A percentile compares a stretch with the other conserved stretches of the same genome.
Conservation (phyloP, 2,888 invertebrate genomes). For the Nymphalis polychloros region DNA sequence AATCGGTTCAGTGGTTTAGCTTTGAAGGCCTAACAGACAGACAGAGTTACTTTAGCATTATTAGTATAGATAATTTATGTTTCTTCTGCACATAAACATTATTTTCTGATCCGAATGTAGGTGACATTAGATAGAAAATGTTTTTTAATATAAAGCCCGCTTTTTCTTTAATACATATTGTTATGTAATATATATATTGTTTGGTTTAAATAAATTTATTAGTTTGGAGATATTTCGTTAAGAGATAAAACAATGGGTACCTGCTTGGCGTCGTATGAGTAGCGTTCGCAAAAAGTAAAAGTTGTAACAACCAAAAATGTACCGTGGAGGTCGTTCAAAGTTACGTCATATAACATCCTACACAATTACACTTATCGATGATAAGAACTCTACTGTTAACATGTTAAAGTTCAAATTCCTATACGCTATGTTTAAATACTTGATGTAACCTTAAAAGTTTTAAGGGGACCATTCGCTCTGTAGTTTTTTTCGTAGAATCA, state of each 20-base stretch:
- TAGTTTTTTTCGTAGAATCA: conserved; percentile 1
- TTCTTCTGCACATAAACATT: too few species aligned
- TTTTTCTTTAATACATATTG: too few species aligned
- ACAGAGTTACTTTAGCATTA: too few species aligned
- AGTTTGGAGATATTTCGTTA: conserved; percentile 4
- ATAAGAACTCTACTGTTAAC: conserved; percentile 11
- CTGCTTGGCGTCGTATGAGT: conserved; percentile 18
- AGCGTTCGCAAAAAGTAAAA: conserved; percentile 57
- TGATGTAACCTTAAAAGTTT: conserved; percentile 12
- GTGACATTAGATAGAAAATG: too few species aligned
- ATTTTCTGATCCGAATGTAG: too few species aligned
- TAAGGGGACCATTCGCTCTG: not conserved
- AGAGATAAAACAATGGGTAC: conserved; percentile 28
- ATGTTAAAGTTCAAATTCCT: conserved; percentile 20
- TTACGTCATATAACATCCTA: conserved; percentile 50
- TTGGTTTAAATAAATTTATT: not conserved
- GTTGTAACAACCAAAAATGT: conserved; percentile 58
- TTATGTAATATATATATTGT: not conserved
- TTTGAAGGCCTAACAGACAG: too few species aligned
- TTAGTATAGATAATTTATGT: too few species aligned
- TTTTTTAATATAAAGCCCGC: too few species aligned
- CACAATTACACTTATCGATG: conserved; percentile 5
- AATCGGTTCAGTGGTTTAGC: too few species aligned
- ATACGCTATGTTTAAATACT: not conserved
- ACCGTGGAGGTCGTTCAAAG: conserved; percentile 51